Conservation (phyloP, 2,888 invertebrate species). For the Linnaemya vulpina region DNA sequence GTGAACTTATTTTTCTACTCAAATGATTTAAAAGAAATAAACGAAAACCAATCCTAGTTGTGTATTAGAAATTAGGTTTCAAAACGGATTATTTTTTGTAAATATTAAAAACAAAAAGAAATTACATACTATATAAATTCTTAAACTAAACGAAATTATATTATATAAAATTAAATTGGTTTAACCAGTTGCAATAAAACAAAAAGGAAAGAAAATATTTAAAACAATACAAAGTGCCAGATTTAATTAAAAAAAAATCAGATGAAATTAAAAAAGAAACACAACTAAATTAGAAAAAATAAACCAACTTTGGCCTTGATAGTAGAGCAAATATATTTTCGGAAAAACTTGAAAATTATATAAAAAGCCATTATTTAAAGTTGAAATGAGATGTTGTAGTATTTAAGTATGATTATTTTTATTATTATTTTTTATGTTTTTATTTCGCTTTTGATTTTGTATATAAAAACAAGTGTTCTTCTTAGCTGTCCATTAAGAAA, state of each 20-base stretch:
- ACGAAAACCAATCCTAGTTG: slow-evolving; percentile 66
- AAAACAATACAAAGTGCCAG: slow-evolving; percentile 65
- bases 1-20: slow-evolving; percentile 66
- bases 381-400: slow-evolving; percentile 63
- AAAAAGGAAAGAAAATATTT: slow-evolving; percentile 44
- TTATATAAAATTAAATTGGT: slow-evolving; percentile 55
- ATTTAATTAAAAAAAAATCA: slow-evolving; percentile 64
- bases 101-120: slow-evolving; percentile 70
- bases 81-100: slow-evolving; percentile 66
- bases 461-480: slow-evolving; percentile 55
- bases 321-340: slow-evolving; percentile 32
- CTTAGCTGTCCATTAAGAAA: slow-evolving; percentile 46
- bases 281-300: slow-evolving; percentile 27
- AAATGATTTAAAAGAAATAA: slow-evolving; percentile 51
- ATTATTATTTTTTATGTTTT: slow-evolving; percentile 52
- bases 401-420: slow-evolving; percentile 50
- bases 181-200: slow-evolving; percentile 50
- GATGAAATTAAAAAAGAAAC: slow-evolving; percentile 28
- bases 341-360: slow-evolving; percentile 48
- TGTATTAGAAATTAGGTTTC: slow-evolving; percentile 67
- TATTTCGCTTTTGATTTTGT: slow-evolving; percentile 65
- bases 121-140: slow-evolving; percentile 45
- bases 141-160: slow-evolving; percentile 38
- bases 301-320: slow-evolving; percentile 62
- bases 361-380: slow-evolving; percentile 71